phyloP scores from a whole-genome alignment of 2,113 vertebrate genomes.

The Choloepus hoffmanni region DNA sequence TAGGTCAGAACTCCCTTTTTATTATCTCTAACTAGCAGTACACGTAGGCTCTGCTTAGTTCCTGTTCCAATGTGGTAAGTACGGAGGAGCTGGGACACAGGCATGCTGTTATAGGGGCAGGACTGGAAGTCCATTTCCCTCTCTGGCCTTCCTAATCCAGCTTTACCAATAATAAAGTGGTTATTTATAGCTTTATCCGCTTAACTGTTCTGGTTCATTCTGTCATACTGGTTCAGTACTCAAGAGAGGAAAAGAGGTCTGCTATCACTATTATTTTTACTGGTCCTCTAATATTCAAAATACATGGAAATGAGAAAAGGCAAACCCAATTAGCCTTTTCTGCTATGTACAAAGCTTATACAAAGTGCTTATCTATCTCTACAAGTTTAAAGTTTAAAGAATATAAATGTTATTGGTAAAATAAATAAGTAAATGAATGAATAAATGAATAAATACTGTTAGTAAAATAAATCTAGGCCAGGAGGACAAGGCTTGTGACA shows the following conservation, averaged over 20 bases:
- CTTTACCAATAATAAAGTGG: background rate
- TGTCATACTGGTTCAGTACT: background rate
- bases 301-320: background rate
- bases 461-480: background rate
- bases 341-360: background rate
- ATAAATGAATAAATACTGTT: background rate
- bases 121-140: background rate
- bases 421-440: slow-evolving; percentile 7
- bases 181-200: background rate
- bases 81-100: background rate
- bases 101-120: background rate
- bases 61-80: background rate
- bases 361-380: background rate
- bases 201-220: background rate
- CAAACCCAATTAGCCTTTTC: background rate
- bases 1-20: background rate
- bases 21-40: background rate
- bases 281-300: slow-evolving; percentile 13
- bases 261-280: background rate
- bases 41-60: background rate
- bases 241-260: background rate
- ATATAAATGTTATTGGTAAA: slow-evolving; percentile 3
- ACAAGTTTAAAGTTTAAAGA: background rate
- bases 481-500: background rate
- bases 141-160: background rate